phyloP scores from a whole-genome alignment of 1,140 invertebrate genomes.

The Megalopta genalis region DNA sequence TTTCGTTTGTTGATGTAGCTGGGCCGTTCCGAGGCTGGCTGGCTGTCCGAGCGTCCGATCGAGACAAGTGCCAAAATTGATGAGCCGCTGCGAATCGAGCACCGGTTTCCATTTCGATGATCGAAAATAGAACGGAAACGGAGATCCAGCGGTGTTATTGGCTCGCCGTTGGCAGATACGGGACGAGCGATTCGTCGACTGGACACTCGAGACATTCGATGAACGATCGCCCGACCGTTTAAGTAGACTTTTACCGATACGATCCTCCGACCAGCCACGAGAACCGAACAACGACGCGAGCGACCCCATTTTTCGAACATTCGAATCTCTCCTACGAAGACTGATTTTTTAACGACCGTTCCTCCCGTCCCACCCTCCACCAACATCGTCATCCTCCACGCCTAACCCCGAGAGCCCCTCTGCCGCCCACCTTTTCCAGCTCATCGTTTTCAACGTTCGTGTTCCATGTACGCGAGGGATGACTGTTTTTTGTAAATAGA shows the following conservation, averaged over 20 bases:
- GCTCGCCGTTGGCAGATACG: background rate
- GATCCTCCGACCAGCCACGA: conserved; percentile 23
- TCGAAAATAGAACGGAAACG: background rate
- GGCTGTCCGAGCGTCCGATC: conserved; percentile 6
- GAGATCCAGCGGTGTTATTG: background rate
- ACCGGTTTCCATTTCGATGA: no score
- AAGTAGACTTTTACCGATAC: background rate
- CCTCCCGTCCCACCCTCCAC: conserved; percentile 13
- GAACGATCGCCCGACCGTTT: background rate
- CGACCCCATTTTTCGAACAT: conserved; percentile 60
- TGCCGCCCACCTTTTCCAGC: no score
- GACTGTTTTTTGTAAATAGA: no score
- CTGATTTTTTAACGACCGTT: conserved; percentile 72
- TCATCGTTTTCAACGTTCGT: conserved; percentile 49
- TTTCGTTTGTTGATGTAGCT: background rate
- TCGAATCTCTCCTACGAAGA: conserved; percentile 71
- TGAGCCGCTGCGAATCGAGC: background rate
- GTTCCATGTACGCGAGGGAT: conserved; percentile 42
- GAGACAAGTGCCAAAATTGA: conserved; percentile 57
- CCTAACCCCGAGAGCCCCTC: no score
- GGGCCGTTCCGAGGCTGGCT: background rate
- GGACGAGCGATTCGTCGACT: background rate
- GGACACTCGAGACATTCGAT: background rate
- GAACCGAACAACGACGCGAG: conserved; percentile 69
- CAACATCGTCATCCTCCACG: no score